Evolutionary conservation across 1,140 invertebrate genomes (phyloP), one percentile per base, ranked within the genome.

Genomic region (Octopus sinensis): DNA sequence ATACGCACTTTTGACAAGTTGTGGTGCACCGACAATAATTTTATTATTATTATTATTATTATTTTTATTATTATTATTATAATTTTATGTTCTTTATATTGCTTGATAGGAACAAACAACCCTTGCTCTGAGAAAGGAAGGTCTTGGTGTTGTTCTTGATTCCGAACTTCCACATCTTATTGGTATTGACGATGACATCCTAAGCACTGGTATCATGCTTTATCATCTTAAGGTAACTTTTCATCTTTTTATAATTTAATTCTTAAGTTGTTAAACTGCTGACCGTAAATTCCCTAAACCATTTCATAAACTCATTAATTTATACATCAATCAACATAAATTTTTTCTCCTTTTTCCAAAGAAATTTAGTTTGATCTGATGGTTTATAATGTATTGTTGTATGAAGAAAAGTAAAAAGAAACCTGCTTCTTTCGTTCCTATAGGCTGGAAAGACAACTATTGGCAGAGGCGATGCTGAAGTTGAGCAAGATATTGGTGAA

Each of bases 161-260:
- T 97, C 96, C 0, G 95, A 96, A 83, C 94, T 95, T 91, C 96
- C 96, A 0, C 96, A 98, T 92, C 92, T 98, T 4, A 95, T 97
- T 77, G 95, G 95, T n/a, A 96, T 97, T 76, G 91, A 92, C 85
- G 96, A 97, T 88, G 91, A 92, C 85, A 91, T 97, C 7, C 92
- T 95, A 10, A 96, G 94, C 79, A 97, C 96, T 0, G 96, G 96
- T 0, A 95, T 98, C 17, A 97, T 96, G 0, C 90, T 98, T 0
- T 98, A 97, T 88, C 96, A 96, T 89, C 90, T 98, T 1, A 97
- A 96, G 91, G 93, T 94, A 86, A 84, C 82, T 13, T 30, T 30
- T 13, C 30, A 12, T 43, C 12, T 12, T 78, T 30, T 53, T 43
- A 12, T 43, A 43, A 43, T 43, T 43, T 10, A 17, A 5, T 62